Base-by-base conservation (phyloP, 2,888 invertebrate genomes). In the Mantis religiosa region DNA sequence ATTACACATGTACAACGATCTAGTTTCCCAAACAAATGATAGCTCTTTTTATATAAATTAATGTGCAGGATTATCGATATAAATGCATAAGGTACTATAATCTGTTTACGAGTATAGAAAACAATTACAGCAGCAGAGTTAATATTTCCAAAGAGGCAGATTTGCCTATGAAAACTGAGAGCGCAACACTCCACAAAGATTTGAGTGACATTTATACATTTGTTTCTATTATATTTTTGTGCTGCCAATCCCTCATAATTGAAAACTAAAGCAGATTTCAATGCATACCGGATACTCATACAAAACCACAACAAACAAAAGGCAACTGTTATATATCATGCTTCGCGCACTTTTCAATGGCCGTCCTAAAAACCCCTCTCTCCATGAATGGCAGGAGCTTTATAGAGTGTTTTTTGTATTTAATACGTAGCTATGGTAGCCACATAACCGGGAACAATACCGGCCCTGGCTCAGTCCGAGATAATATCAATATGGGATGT, bases 251-350 rank as follows among this genome's bases (percentile, higher is more conserved):
- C 54, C 54, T 71, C 54, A 71, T 71, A 85, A 85, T 47, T 47
- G 54, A 85, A 85, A 27, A 85, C 41, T 85, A 85, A 25, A 85
- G 85, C 47, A 85, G 41, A 85, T 85, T 85, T 85, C 27, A 54
- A 54, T 54, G 47, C 54, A 71, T 71, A 71, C 47, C 85, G 85
- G 86, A 86, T 86, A 81, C 28, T 71, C 81, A 30, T 30, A 86
- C 86, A 86, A 54, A 86, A 86, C 86, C 81, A 81, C 81, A 86
- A 81, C 86, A 86, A 86, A 86, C 86, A 86, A 86, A 81, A 81
- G 86, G 54, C 54, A 71, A 86, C 86, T 86, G 86, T 81, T 71
- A 54, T 86, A 54, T 81, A 86, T 86, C 86, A 54, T 81, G 86
- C 81, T 71, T 71, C 54, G 86, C 54, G 28, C 81, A 86, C 85